phyloP scores from a whole-genome alignment of 2,113 vertebrate genomes.

The Heloderma charlesbogerti region DNA sequence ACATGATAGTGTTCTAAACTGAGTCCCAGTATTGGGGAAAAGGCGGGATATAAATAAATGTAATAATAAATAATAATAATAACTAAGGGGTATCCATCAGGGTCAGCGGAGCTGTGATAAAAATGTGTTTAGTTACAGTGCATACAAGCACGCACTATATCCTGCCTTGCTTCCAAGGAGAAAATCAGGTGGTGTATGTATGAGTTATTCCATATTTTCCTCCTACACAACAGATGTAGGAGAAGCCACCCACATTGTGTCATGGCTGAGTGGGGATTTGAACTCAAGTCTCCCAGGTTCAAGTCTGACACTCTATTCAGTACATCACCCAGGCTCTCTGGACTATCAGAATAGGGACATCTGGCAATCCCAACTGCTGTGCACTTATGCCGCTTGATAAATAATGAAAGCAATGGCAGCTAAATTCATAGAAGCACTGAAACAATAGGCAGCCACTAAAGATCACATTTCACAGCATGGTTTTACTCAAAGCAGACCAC shows the following conservation, averaged over 20 bases:
- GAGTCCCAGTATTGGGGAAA: too few relatives aligned
- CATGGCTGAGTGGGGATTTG: background rate
- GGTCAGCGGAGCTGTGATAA: background rate
- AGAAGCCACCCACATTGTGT: background rate
- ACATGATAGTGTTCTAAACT: background rate
- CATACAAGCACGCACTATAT: background rate
- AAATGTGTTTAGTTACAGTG: background rate
- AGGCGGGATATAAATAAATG: too few relatives aligned
- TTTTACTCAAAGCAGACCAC: slow-evolving; percentile 47
- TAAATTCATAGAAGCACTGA: slow-evolving; percentile 38
- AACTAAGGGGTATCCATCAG: background rate
- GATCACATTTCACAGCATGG: slow-evolving; percentile 33
- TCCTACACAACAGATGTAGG: background rate
- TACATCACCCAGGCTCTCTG: background rate
- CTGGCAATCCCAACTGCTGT: background rate
- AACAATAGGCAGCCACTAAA: slow-evolving; percentile 42
- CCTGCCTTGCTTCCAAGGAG: background rate
- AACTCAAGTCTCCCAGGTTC: slow-evolving; percentile 1
- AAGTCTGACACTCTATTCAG: background rate
- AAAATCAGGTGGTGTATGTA: background rate
- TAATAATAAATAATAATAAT: too few relatives aligned
- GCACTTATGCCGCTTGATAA: background rate
- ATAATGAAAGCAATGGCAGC: background rate
- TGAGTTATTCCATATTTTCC: too few relatives aligned
- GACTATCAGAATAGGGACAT: slow-evolving; percentile 2